phyloP scores from a whole-genome alignment of 2,888 invertebrate species.

The Drosophila suboccidentalis region DNA sequence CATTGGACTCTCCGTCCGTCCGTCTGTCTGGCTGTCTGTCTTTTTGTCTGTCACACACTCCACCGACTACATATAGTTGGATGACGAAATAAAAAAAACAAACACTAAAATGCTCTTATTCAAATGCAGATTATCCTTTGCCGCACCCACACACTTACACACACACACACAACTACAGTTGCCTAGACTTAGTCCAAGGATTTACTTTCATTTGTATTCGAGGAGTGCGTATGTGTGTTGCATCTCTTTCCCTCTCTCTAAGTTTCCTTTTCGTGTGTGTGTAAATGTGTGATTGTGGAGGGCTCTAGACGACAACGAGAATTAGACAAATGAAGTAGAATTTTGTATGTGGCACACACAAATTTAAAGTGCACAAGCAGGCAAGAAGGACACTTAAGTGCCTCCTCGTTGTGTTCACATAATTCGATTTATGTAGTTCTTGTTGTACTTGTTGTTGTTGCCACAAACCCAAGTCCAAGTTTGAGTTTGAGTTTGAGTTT shows the following conservation, averaged over 20 bases:
- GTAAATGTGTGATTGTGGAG: constrained; percentile 51
- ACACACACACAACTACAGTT: constrained; percentile 47
- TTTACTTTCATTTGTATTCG: constrained; percentile 75
- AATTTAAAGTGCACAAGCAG: constrained; percentile 59
- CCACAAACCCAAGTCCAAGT: not conserved
- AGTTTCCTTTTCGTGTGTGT: constrained; percentile 33
- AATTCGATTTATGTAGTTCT: constrained; percentile 73
- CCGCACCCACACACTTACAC: constrained; percentile 55
- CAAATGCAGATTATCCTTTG: constrained; percentile 80
- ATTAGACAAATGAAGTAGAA: constrained; percentile 81
- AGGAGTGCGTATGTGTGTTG: constrained; percentile 50
- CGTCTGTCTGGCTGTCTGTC: constrained; percentile 20
- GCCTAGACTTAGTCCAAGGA: constrained; percentile 73
- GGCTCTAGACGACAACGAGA: constrained; percentile 65
- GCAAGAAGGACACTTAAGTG: constrained; percentile 72
- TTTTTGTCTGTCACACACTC: constrained; percentile 44
- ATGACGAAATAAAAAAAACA: constrained; percentile 39
- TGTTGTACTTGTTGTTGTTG: constrained; percentile 26
- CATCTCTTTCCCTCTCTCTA: constrained; percentile 8
- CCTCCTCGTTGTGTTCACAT: constrained; percentile 71
- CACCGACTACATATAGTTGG: constrained; percentile 54
- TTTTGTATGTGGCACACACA: constrained; percentile 61
- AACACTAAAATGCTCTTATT: constrained; percentile 81
- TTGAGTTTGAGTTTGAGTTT: constrained; percentile 7
- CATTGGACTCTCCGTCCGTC: not conserved